These are phyloP conservation scores for Tetragnatha montana DNA, from an alignment of 2,888 invertebrate genomes.

Conservation along the genomic window DNA sequence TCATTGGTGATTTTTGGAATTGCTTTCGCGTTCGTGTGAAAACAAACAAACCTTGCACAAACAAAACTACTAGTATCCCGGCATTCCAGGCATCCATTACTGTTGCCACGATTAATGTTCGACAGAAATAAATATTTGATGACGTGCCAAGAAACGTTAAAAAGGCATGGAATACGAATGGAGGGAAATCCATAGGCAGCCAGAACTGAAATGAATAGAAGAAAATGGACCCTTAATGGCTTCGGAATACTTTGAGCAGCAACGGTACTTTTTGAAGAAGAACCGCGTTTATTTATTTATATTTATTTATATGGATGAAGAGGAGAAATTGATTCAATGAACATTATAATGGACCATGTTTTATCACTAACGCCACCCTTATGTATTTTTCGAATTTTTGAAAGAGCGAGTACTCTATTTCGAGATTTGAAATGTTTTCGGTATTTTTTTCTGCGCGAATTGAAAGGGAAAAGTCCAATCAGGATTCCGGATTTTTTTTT, in stretches of 20 bases:
- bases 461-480: too few species aligned
- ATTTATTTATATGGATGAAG: neutral
- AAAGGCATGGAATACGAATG: neutral
- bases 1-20: neutral
- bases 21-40: neutral
- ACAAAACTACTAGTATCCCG: neutral
- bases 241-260: neutral
- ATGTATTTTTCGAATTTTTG: neutral
- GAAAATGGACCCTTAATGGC: conserved; percentile 7
- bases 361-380: neutral
- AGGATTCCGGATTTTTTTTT: too few species aligned
- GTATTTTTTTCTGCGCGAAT: too few species aligned
- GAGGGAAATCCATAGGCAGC: neutral
- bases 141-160: neutral
- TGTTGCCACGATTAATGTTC: neutral
- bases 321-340: neutral
- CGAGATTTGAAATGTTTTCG: too few species aligned
- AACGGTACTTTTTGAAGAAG: neutral
- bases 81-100: conserved; percentile 1
- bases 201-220: conserved; percentile 15
- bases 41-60: neutral
- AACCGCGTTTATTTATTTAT: neutral
- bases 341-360: neutral
- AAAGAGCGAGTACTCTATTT: neutral
- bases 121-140: conserved; percentile 29